Conservation (phyloP, 2,888 invertebrate genomes). For the Eretmocerus hayati region DNA sequence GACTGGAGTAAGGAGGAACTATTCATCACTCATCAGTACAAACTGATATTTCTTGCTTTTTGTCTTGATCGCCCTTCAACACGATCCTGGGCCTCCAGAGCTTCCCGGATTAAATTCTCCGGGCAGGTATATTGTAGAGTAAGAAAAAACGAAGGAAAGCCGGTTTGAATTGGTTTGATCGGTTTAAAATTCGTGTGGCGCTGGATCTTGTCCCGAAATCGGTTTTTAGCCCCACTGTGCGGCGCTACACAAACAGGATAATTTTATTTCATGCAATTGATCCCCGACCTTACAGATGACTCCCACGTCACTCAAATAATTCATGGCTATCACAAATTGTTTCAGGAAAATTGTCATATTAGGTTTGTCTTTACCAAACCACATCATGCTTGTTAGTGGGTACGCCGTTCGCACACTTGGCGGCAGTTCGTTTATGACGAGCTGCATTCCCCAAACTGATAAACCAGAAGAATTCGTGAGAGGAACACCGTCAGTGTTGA, state of each 20-base stretch:
- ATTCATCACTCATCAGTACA: too few species aligned
- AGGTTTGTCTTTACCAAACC: constrained; percentile 3
- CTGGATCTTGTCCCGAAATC: too few species aligned
- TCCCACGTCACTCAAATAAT: background rate
- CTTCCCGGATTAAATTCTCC: too few species aligned
- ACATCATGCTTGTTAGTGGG: background rate
- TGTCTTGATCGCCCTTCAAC: too few species aligned
- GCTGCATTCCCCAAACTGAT: constrained; percentile 1
- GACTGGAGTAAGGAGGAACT: too few species aligned
- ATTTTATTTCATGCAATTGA: background rate
- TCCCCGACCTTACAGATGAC: background rate
- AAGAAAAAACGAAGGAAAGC: too few species aligned
- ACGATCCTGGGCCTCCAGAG: too few species aligned
- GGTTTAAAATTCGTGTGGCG: too few species aligned
- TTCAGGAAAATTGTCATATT: background rate
- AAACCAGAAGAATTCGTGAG: constrained; percentile 2
- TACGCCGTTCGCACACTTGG: background rate
- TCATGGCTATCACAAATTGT: background rate
- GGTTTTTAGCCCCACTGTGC: too few species aligned
- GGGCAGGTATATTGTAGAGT: too few species aligned
- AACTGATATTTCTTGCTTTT: too few species aligned
- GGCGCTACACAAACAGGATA: background rate
- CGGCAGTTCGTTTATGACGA: constrained; percentile 5
- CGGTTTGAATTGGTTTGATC: too few species aligned
- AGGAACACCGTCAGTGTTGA: constrained; percentile 5